Percentiles rank a stretch among this genome's conserved stretches.
phyloP scores from a whole-genome alignment of 2,797 vertebrate species.

The Neomorphus geoffroyi region DNA sequence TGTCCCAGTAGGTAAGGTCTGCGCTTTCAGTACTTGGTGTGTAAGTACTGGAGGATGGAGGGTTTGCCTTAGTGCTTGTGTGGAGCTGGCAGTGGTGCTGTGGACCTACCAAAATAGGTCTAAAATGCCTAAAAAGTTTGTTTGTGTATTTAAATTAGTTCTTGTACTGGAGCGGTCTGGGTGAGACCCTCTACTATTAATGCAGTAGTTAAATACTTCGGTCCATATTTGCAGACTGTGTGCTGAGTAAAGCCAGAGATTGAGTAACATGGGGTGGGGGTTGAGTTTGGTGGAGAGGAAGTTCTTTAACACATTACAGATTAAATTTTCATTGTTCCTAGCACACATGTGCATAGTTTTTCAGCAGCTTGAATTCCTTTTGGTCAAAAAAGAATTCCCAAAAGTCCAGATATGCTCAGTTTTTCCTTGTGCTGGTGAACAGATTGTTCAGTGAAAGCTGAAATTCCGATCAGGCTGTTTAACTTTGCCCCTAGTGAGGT shows the following conservation, averaged over 20 bases:
- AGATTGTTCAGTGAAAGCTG: conserved; percentile 50
- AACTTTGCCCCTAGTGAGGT: conserved; percentile 64
- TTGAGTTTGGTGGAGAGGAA: background rate
- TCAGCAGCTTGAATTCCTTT: conserved; percentile 6
- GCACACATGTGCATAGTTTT: background rate
- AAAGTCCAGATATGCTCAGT: conserved; percentile 14
- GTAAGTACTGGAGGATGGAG: background rate
- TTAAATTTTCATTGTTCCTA: background rate
- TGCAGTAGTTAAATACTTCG: background rate
- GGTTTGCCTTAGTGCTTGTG: background rate
- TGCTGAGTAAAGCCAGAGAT: background rate
- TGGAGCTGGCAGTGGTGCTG: background rate
- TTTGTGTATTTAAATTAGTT: background rate
- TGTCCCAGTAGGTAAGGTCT: background rate
- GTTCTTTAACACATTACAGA: background rate
- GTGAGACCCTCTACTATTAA: background rate
- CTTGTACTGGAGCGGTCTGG: background rate
- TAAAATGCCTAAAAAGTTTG: background rate
- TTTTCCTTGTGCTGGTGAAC: conserved; percentile 56
- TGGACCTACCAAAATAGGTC: background rate
- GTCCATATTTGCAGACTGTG: background rate
- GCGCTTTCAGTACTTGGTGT: background rate
- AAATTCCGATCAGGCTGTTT: conserved; percentile 61
- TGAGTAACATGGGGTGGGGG: background rate
- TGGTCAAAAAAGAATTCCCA: conserved; percentile 31